Conservation (phyloP, 2,888 invertebrate species). For the Drosophila glabriapex region DNA sequence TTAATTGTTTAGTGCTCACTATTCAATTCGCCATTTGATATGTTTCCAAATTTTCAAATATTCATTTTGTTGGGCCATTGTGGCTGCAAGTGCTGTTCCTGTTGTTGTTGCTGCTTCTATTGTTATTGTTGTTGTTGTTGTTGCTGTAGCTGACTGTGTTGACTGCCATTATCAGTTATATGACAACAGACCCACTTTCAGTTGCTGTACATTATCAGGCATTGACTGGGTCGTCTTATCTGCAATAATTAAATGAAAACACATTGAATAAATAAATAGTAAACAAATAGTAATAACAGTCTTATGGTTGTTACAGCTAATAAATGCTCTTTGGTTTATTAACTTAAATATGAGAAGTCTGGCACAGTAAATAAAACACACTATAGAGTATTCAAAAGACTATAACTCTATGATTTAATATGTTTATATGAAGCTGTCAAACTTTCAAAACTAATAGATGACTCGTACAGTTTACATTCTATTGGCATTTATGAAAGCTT, state of each 20-base stretch:
- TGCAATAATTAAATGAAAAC: slow-evolving; percentile 46
- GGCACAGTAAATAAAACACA: too few species aligned
- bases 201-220: slow-evolving; percentile 54
- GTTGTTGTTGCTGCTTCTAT: slow-evolving; percentile 6
- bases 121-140: slow-evolving; percentile 13
- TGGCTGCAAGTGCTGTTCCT: slow-evolving; percentile 50
- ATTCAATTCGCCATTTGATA: slow-evolving; percentile 89
- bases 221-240: slow-evolving; percentile 63
- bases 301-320: not conserved
- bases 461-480: slow-evolving; percentile 8
- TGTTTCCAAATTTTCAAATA: slow-evolving; percentile 91
- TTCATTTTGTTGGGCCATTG: slow-evolving; percentile 82
- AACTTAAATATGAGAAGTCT: not conserved
- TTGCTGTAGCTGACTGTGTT: slow-evolving; percentile 27
- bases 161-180: slow-evolving; percentile 68
- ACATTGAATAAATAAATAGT: slow-evolving; percentile 44
- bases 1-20: slow-evolving; percentile 25
- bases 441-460: slow-evolving; percentile 21
- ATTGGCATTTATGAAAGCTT: slow-evolving; percentile 22
- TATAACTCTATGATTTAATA: not conserved
- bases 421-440: not conserved
- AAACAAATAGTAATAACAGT: slow-evolving; percentile 29
- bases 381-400: not conserved
- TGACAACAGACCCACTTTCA: slow-evolving; percentile 55
- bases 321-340: not conserved